A percentile compares a stretch with the other conserved stretches of the same genome.
phyloP scores from a whole-genome alignment of 2,888 invertebrate genomes.

The Drosophila anceps region DNA sequence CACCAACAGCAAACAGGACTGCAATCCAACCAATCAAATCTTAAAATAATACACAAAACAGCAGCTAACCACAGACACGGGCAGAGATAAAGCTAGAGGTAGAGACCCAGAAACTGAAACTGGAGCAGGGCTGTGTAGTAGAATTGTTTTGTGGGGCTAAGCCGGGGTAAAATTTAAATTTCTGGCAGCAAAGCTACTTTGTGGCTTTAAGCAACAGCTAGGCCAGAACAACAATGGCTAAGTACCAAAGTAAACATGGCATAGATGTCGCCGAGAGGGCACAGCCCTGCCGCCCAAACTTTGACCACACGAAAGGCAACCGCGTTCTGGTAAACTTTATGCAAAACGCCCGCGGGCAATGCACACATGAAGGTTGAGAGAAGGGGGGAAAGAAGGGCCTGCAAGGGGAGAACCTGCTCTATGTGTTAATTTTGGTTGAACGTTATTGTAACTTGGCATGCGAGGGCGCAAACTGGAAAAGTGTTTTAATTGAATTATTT shows the following conservation, averaged over 20 bases:
- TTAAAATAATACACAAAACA: conserved; percentile 74
- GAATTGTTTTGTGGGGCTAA: conserved; percentile 37
- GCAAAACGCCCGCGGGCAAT: conserved; percentile 70
- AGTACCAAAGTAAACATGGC: conserved; percentile 80
- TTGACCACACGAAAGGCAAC: conserved; percentile 72
- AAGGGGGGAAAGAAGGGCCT: neutral
- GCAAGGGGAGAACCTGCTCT: conserved; percentile 26
- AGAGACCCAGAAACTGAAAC: conserved; percentile 8
- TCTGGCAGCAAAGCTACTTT: conserved; percentile 79
- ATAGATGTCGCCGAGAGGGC: conserved; percentile 67
- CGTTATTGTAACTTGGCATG: conserved; percentile 84
- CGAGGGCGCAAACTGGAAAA: conserved; percentile 78
- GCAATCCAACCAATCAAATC: conserved; percentile 64
- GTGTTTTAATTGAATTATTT: conserved; percentile 85
- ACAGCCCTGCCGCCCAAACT: conserved; percentile 40
- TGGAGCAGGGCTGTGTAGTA: conserved; percentile 12
- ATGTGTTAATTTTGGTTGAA: conserved; percentile 80
- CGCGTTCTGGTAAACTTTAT: conserved; percentile 61
- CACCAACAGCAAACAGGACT: conserved; percentile 55
- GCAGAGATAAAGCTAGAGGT: neutral
- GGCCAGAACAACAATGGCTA: conserved; percentile 61
- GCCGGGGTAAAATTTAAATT: conserved; percentile 74
- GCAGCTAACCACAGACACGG: conserved; percentile 49
- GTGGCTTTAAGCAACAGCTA: conserved; percentile 78
- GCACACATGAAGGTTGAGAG: conserved; percentile 31